Percentiles rank a stretch among this genome's conserved stretches.
These are phyloP conservation scores for Chlamydotis undulata DNA, from an alignment of 2,113 vertebrate genomes.

Conservation along the genomic window DNA sequence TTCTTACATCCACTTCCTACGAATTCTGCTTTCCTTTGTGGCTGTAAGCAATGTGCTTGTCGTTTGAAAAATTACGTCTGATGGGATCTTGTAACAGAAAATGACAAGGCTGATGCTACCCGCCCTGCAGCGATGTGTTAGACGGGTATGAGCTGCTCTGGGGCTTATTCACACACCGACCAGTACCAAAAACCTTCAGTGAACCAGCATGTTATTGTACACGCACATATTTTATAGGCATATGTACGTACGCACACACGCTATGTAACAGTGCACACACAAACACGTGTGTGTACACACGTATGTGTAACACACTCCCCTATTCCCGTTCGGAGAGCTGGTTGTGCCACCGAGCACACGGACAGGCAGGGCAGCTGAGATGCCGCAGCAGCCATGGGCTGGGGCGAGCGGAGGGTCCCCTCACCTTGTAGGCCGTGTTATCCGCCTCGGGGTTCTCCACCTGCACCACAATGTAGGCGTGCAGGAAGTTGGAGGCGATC, in stretches of 20 bases:
- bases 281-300: rapidly evolving
- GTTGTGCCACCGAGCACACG: background rate
- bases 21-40: background rate
- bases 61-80: no score
- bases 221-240: rapidly evolving
- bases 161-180: background rate
- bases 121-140: background rate
- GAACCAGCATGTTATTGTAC: background rate
- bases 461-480: constrained; percentile 92
- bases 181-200: background rate
- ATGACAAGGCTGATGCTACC: background rate
- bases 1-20: background rate
- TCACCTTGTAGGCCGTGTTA: constrained; percentile 84
- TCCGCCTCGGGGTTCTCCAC: constrained; percentile 77
- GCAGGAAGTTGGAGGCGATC: constrained; percentile 97
- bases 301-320: rapidly evolving
- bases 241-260: background rate
- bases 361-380: background rate
- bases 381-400: rapidly evolving
- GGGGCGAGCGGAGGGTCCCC: rapidly evolving
- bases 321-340: rapidly evolving
- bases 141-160: background rate
- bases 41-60: background rate
- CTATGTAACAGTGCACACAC: rapidly evolving
- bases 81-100: background rate